Evolutionary conservation across 1,140 invertebrate genomes (phyloP).

Genomic region (Ceratina japonica): DNA sequence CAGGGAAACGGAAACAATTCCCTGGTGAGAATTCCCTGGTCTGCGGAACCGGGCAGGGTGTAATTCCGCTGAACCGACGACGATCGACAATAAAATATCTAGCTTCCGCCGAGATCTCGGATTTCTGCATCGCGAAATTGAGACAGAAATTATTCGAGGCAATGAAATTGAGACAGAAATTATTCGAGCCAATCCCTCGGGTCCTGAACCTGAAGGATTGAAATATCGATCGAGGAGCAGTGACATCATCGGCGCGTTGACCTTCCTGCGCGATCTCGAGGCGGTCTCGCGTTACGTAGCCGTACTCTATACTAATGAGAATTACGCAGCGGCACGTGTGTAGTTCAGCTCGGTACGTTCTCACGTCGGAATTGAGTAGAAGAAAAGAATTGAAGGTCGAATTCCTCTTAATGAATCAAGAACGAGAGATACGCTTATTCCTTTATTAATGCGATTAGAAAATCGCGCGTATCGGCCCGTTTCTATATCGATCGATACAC

Average conservation of each 20-base stretch:
- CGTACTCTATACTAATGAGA: constrained; percentile 45
- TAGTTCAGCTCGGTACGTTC: constrained; percentile 14
- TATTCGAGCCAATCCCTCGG: background rate
- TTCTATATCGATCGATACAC: too few relatives aligned
- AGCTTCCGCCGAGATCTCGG: too few relatives aligned
- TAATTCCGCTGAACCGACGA: background rate
- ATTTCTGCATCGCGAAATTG: background rate
- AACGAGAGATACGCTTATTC: too few relatives aligned
- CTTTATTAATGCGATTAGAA: too few relatives aligned
- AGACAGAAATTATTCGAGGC: background rate
- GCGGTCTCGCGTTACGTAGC: constrained; percentile 32
- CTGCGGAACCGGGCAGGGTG: too few relatives aligned
- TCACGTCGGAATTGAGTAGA: background rate
- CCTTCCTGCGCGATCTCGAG: constrained; percentile 26
- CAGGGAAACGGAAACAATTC: background rate
- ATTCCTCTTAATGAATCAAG: background rate
- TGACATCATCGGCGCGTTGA: constrained; percentile 49
- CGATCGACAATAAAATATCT: too few relatives aligned
- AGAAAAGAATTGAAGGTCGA: background rate
- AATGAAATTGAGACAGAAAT: constrained; percentile 16
- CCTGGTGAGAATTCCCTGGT: background rate
- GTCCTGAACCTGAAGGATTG: background rate
- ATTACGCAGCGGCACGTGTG: constrained; percentile 37
- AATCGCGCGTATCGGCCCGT: too few relatives aligned
- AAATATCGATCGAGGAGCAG: constrained; percentile 24